phyloP scores from a whole-genome alignment of 1,140 invertebrate species.

The Drosophila lowei region DNA sequence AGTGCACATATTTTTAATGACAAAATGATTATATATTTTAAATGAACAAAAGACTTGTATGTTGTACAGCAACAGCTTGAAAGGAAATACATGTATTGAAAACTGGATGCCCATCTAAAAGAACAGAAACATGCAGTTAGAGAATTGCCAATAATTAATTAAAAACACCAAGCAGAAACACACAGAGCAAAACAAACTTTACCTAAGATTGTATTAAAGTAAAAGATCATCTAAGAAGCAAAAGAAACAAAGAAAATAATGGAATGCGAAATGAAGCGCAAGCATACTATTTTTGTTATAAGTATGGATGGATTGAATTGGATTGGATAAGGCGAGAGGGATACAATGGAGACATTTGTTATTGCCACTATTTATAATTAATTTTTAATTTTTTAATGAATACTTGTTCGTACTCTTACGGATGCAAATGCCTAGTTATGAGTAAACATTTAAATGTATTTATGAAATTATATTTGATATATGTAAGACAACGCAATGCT shows the following conservation, averaged over 20 bases:
- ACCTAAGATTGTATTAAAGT: constrained; percentile 79
- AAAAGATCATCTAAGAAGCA: constrained; percentile 38
- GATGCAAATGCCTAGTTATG: constrained; percentile 67
- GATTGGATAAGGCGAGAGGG: not conserved
- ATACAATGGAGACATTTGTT: constrained; percentile 51
- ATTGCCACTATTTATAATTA: constrained; percentile 73
- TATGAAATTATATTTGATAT: constrained; percentile 77
- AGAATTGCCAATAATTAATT: constrained; percentile 79
- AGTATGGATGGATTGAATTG: constrained; percentile 21
- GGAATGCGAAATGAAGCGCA: constrained; percentile 46
- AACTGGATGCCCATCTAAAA: constrained; percentile 53
- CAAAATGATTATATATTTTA: constrained; percentile 39
- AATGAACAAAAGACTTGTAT: constrained; percentile 77
- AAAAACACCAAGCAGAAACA: constrained; percentile 47
- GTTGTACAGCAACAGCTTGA: constrained; percentile 59
- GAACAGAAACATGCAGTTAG: constrained; percentile 72
- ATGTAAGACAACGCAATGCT: constrained; percentile 75
- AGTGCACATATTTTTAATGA: constrained; percentile 73
- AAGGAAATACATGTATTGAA: constrained; percentile 44
- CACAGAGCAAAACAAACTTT: constrained; percentile 56
- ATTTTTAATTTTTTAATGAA: constrained; percentile 71
- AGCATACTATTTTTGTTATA: constrained; percentile 75
- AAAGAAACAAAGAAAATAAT: constrained; percentile 42
- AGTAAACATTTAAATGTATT: constrained; percentile 66
- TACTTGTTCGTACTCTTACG: constrained; percentile 44